These are phyloP conservation scores for Brotula barbata DNA, from an alignment of 2,797 vertebrate genomes.

Conservation along the genomic window DNA sequence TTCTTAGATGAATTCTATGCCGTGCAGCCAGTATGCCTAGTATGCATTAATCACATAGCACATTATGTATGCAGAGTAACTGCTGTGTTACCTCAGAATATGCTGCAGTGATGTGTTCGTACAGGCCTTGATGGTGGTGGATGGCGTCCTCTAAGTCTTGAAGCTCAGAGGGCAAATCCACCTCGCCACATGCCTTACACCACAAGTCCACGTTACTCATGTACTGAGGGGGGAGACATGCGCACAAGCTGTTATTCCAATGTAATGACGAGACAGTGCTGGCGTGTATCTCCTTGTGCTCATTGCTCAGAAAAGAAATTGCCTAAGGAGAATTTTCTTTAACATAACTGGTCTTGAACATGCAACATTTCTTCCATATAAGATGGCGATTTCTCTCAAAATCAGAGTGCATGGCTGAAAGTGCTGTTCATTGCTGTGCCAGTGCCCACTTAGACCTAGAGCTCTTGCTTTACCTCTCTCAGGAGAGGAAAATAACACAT, in stretches of 20 bases:
- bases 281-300: constrained; percentile 15
- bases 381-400: constrained; percentile 7
- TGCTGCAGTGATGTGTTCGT: constrained; percentile 97
- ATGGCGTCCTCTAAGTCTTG: constrained; percentile 96
- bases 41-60: background rate
- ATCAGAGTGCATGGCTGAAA: constrained; percentile 19
- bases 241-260: background rate
- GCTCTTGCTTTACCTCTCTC: background rate
- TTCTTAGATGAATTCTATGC: background rate
- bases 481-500: constrained; percentile 31
- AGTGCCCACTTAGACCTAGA: constrained; percentile 38
- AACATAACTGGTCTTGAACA: constrained; percentile 15
- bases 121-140: constrained; percentile 96
- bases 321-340: constrained; percentile 14
- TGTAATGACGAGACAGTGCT: constrained; percentile 1
- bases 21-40: background rate
- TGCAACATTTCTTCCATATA: constrained; percentile 10
- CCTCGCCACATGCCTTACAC: constrained; percentile 98
- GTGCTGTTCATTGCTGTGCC: constrained; percentile 15
- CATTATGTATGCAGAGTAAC: background rate
- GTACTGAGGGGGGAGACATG: constrained; percentile 79
- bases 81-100: constrained; percentile 76
- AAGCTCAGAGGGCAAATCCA: constrained; percentile 93
- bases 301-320: constrained; percentile 1
- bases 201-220: constrained; percentile 94